Evolutionary conservation across 2,888 invertebrate genomes (phyloP).

Genomic region (Pyrrhia umbra): DNA sequence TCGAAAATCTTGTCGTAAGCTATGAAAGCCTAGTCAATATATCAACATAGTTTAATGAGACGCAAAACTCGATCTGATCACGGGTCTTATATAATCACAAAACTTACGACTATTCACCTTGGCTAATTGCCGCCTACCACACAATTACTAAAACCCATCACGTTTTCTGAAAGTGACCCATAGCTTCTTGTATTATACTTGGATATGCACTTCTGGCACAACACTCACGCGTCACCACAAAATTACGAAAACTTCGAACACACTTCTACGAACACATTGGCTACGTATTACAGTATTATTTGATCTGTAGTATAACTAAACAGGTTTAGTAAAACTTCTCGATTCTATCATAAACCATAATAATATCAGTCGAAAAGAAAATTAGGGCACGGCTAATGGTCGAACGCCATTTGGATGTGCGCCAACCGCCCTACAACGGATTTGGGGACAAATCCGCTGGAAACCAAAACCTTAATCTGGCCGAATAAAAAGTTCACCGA

Average conservation of each 20-base stretch:
- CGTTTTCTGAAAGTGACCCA: constrained; percentile 2
- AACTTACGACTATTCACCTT: background rate
- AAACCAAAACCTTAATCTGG: constrained; percentile 73
- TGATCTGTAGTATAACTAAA: constrained; percentile 40
- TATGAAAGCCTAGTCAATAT: no score
- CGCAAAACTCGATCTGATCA: background rate
- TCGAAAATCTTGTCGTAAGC: no score
- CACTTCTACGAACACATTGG: constrained; percentile 5
- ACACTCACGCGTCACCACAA: background rate
- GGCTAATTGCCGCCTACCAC: constrained; percentile 14
- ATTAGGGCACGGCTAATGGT: constrained; percentile 81
- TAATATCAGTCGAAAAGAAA: constrained; percentile 79
- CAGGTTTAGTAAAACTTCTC: constrained; percentile 58
- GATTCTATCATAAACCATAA: constrained; percentile 72
- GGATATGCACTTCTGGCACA: constrained; percentile 13
- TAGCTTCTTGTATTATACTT: no score
- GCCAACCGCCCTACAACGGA: constrained; percentile 78
- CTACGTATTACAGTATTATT: no score
- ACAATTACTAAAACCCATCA: constrained; percentile 13
- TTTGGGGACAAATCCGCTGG: constrained; percentile 79
- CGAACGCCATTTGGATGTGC: constrained; percentile 78
- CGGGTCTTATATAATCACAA: constrained; percentile 6
- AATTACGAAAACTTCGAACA: constrained; percentile 4
- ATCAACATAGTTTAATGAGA: no score
- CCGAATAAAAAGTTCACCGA: constrained; percentile 63